Percentiles rank a stretch among this genome's conserved stretches.
Evolutionary conservation across 2,113 vertebrate species (phyloP).

Genomic region (Nothoprocta pentlandii): DNA sequence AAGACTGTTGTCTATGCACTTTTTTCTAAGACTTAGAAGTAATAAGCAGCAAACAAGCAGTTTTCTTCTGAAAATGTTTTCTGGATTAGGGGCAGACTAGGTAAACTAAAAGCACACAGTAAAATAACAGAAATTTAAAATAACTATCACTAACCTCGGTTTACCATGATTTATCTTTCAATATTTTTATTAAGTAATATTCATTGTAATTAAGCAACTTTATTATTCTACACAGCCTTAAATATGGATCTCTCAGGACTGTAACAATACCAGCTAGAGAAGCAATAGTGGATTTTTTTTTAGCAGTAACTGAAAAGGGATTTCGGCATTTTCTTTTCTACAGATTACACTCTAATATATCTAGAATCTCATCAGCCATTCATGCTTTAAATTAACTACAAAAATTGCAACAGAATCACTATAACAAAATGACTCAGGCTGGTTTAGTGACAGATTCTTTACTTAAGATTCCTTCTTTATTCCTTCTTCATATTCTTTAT

Average conservation of each 20-base stretch:
- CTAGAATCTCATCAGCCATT: neutral
- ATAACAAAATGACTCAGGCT: neutral
- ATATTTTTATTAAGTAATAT: neutral
- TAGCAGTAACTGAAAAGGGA: neutral
- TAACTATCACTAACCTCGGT: neutral
- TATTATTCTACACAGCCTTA: neutral
- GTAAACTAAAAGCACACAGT: neutral
- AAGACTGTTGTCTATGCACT: neutral
- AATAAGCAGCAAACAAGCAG: neutral
- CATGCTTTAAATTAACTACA: neutral
- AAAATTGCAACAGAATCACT: neutral
- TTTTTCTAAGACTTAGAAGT: neutral
- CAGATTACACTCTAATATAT: neutral
- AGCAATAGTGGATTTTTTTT: neutral
- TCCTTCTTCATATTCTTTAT: neutral
- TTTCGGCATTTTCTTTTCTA: neutral
- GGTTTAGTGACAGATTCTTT: neutral
- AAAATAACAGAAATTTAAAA: neutral
- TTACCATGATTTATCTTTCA: neutral
- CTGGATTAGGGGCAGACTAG: neutral
- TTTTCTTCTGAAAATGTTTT: neutral
- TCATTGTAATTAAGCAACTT: neutral
- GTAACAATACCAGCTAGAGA: neutral
- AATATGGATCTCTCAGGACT: neutral
- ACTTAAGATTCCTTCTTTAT: neutral